A percentile compares a stretch with the other conserved stretches of the same genome.
Conservation (phyloP, 2,113 vertebrate species). For the Grammomys dolichurus region DNA sequence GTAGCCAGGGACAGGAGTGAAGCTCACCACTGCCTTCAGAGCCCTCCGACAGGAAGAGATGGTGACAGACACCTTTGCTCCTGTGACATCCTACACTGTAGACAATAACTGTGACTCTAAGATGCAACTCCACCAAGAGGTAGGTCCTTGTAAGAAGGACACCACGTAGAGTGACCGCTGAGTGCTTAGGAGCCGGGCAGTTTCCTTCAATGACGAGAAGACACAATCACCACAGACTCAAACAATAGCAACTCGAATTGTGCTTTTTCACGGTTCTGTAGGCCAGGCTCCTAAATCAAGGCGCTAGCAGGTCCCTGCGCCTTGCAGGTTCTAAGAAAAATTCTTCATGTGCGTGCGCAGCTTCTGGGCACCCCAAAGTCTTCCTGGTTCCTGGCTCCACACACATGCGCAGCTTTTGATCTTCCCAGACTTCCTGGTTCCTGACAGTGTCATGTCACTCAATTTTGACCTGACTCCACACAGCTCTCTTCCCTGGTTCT, state of each 20-base stretch:
- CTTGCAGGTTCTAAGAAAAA: accelerated
- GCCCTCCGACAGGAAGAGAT: background rate
- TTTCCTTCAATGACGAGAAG: background rate
- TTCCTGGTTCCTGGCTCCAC: too few species aligned
- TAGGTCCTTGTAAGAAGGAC: too few species aligned
- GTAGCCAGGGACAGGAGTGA: background rate
- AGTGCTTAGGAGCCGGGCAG: too few species aligned
- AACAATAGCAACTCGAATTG: too few species aligned
- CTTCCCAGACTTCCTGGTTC: too few species aligned
- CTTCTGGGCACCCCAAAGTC: accelerated
- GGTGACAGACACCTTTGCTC: background rate
- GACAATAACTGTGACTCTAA: too few species aligned
- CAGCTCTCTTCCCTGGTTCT: background rate
- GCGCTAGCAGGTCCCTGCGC: background rate
- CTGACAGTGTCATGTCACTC: accelerated
- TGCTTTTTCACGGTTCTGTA: background rate
- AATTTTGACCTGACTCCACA: background rate
- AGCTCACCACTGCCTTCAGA: background rate
- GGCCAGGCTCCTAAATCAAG: background rate
- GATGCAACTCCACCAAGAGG: background rate
- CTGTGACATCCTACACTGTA: too few species aligned
- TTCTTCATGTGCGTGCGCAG: too few species aligned
- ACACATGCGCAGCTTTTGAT: too few species aligned
- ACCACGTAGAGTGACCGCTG: background rate
- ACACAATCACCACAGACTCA: background rate